Conservation (phyloP, 2,888 invertebrate genomes). For the Nematopogon swammerdamellus region DNA sequence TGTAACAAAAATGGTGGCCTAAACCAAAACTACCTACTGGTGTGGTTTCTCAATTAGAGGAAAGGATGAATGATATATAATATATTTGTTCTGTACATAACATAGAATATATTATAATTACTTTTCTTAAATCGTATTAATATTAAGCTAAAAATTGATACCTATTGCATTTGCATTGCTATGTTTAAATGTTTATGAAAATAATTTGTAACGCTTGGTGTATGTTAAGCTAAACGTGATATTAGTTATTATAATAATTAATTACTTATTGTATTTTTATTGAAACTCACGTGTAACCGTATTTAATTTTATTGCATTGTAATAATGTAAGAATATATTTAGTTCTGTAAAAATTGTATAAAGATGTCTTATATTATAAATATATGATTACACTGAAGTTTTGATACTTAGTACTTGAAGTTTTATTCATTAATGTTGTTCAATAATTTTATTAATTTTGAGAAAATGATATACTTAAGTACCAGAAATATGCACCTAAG, state of each 20-base stretch:
- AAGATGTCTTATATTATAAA: constrained; percentile 44
- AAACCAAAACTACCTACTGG: too few relatives aligned
- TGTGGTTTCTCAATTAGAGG: too few relatives aligned
- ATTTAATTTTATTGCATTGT: not conserved
- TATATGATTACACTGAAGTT: constrained; percentile 48
- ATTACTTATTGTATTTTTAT: constrained; percentile 23
- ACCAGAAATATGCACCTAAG: too few relatives aligned
- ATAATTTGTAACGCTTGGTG: constrained; percentile 29
- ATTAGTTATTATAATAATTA: constrained; percentile 48
- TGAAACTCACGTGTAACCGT: not conserved
- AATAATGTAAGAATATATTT: constrained; percentile 24
- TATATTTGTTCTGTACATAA: too few relatives aligned
- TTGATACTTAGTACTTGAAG: constrained; percentile 46
- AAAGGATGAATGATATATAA: too few relatives aligned
- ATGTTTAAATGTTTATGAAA: not conserved
- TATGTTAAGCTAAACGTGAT: constrained; percentile 55
- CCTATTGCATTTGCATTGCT: not conserved
- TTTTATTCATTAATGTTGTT: too few relatives aligned
- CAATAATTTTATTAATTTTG: too few relatives aligned
- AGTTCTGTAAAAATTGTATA: constrained; percentile 54
- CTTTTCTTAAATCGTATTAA: not conserved
- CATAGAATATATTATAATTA: too few relatives aligned
- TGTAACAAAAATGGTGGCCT: too few relatives aligned
- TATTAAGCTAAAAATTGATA: not conserved
- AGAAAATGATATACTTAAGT: too few relatives aligned